Evolutionary conservation across 1,140 invertebrate species (phyloP), one percentile per base, ranked within the genome.

Genomic region (Drosophila lacteicornis): DNA sequence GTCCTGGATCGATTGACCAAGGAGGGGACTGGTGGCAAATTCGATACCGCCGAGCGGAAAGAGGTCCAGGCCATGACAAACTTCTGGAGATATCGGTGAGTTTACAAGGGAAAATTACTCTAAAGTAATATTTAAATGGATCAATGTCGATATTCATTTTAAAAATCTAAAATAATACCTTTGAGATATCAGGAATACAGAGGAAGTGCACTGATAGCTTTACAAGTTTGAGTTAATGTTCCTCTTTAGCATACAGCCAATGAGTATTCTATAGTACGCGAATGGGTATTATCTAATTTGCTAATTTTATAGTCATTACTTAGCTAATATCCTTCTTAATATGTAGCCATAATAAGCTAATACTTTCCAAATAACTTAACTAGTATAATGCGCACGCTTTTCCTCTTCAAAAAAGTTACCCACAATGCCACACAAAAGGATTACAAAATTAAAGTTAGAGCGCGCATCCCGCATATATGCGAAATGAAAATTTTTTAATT

Each of bases 11-110:
- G 71, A 2, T 38, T 90, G 36, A 75, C 77, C 6, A 58, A 82
- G 36, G 82, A 90, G 63, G 71, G 83, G 22, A 33, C 30, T 74
- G 93, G 94, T 73, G 92, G 49, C 92, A 75, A 93, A 93, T 67
- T 94, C 93, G 8, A 82, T 2, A 92, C 91, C 2, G 91, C 93
- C 0, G 92, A 94, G 30, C 93, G 95, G 67, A 85, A 92, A 65
- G 96, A 97, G 90, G 87, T 96, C 17, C 94, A 80, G 22, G 42
- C 45, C 6, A 65, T 91, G 40, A 86, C 82, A 33, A 92, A 91
- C 55, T 90, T 91, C 27, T 93, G 90, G 87, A 74, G 91, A 12
- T 92, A 92, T 92, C 91, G 91, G 92, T 92, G 43, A 88, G 91
- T 65, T 61, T 42, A 11, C 11, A 36, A 38, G 33, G 38, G 40